Percentiles rank a stretch among this genome's conserved stretches.
Conservation (phyloP, 2,888 invertebrate genomes). For the Choristoneura rosaceana region DNA sequence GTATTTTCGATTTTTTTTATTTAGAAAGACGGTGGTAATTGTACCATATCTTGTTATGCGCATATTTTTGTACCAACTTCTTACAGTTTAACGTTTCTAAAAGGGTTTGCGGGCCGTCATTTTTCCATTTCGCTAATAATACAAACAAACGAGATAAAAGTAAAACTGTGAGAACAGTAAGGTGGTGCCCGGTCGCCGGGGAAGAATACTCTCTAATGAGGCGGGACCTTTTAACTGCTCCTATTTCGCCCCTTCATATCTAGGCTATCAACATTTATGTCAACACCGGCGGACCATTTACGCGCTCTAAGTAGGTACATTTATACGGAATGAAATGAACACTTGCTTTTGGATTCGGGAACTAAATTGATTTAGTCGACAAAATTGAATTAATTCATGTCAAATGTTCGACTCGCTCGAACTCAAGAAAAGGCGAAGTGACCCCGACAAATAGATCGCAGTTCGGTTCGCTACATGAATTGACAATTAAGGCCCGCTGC, state of each 20-base stretch:
- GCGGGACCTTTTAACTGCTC: conserved; percentile 70
- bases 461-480: conserved; percentile 51
- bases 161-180: conserved; percentile 74
- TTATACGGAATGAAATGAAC: conserved; percentile 18
- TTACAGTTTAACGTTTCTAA: neutral
- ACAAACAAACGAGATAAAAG: conserved; percentile 55
- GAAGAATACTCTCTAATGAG: conserved; percentile 65
- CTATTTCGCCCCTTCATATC: conserved; percentile 60
- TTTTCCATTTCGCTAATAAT: conserved; percentile 64
- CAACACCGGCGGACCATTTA: conserved; percentile 54
- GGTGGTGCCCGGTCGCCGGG: conserved; percentile 61
- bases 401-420: conserved; percentile 24
- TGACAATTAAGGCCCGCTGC: conserved; percentile 65
- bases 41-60: too few relatives aligned
- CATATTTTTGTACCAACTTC: too few relatives aligned
- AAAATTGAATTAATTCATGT: conserved; percentile 30
- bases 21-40: too few relatives aligned
- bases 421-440: conserved; percentile 35
- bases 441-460: conserved; percentile 40
- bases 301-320: neutral
- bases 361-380: conserved; percentile 24
- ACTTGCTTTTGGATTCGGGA: neutral
- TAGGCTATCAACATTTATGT: conserved; percentile 69
- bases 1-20: too few relatives aligned
- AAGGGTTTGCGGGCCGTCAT: conserved; percentile 49